A percentile compares a stretch with the other conserved stretches of the same genome.
These are phyloP conservation scores for Oxystoma pomonae DNA, from an alignment of 2,888 invertebrate genomes.

Conservation along the genomic window DNA sequence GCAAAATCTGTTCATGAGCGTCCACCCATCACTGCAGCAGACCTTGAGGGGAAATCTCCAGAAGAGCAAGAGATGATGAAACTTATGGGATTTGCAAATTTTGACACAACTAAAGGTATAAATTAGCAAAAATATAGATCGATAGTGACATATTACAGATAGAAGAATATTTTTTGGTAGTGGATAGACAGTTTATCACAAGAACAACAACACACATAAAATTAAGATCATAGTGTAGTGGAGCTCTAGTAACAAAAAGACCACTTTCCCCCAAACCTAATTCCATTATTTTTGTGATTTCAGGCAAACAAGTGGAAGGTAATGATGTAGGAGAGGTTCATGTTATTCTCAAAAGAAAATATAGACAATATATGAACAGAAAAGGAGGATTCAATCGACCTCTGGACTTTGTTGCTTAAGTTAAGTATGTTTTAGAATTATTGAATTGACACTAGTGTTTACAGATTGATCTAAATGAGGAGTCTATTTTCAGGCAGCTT, in stretches of 20 bases:
- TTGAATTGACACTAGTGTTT: no score
- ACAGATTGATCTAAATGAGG: no score
- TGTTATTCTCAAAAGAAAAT: slow-evolving; percentile 92
- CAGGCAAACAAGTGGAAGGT: slow-evolving; percentile 79
- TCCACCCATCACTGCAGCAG: slow-evolving; percentile 72
- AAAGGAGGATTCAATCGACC: slow-evolving; percentile 99
- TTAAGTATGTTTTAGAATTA: background rate
- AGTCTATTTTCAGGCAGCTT: no score
- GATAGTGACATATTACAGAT: no score
- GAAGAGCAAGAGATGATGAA: slow-evolving; percentile 95
- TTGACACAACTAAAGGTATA: slow-evolving; percentile 92
- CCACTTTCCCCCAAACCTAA: no score
- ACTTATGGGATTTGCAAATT: slow-evolving; percentile 95
- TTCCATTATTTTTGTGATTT: background rate
- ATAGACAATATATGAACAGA: slow-evolving; percentile 98
- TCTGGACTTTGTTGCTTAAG: slow-evolving; percentile 87
- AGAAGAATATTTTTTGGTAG: no score
- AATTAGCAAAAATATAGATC: no score
- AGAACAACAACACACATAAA: no score
- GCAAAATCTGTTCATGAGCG: slow-evolving; percentile 49
- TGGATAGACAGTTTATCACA: no score
- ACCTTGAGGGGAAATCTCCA: slow-evolving; percentile 84
- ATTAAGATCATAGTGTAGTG: no score
- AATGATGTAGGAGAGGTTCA: slow-evolving; percentile 95
- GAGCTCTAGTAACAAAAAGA: no score